These are phyloP conservation scores for Larimichthys crocea DNA, from an alignment of 2,113 vertebrate genomes.

Conservation along the genomic window DNA sequence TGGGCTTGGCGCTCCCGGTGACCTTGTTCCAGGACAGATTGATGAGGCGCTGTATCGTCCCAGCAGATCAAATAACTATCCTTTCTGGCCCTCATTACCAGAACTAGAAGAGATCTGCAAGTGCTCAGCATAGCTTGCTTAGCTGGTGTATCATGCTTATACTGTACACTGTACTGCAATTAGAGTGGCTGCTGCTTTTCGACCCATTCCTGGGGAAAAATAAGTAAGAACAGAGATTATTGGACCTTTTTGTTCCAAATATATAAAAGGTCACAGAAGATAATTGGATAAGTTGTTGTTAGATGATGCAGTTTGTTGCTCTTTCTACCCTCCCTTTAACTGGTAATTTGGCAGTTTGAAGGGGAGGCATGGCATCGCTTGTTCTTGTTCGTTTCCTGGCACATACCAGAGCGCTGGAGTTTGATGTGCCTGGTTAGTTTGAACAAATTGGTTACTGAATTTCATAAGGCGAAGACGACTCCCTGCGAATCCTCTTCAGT, in stretches of 20 bases:
- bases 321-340: constrained; percentile 13
- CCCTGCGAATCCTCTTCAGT: neutral
- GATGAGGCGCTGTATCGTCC: constrained; percentile 70
- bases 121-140: constrained; percentile 10
- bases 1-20: constrained; percentile 57
- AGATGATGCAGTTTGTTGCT: constrained; percentile 25
- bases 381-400: constrained; percentile 42
- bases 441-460: constrained; percentile 31
- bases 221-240: constrained; percentile 4
- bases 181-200: constrained; percentile 13
- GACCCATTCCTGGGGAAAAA: neutral
- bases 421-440: constrained; percentile 30
- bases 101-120: constrained; percentile 51
- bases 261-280: constrained; percentile 20
- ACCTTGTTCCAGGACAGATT: constrained; percentile 78
- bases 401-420: neutral
- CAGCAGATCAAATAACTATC: constrained; percentile 77
- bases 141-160: constrained; percentile 14
- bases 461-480: constrained; percentile 3
- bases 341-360: constrained; percentile 41
- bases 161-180: neutral
- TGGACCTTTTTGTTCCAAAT: neutral
- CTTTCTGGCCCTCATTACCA: constrained; percentile 74
- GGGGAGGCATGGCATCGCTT: constrained; percentile 27
- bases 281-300: constrained; percentile 34